Evolutionary conservation across 2,888 invertebrate species (phyloP), one percentile per base, ranked within the genome.

Genomic region (Ochropleura plecta): DNA sequence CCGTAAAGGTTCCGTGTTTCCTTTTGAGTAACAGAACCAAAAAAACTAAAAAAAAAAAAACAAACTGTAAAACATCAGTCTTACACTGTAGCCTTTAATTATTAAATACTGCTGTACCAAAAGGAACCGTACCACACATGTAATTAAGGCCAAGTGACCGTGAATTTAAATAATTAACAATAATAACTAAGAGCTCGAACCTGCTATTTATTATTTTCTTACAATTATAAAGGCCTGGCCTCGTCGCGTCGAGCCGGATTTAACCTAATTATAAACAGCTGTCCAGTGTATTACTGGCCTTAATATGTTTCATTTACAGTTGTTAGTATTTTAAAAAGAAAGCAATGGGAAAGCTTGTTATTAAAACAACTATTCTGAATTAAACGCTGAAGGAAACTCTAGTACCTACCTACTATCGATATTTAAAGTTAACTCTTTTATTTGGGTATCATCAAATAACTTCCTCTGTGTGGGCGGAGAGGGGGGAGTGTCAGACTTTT

Each of bases 91-190:
- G 40, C 76, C 8, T 46, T 18, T 42, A 51, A 64, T 57, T 70
- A 18, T 20, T 12, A 10, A 12, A 20, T 44, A 53, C 18, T 48
- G 9, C 20, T 1, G 10, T 48, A 59, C 46, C 20, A 12, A 66
- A 57, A 63, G 46, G 46, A 75, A 75, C 20, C 4, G 48, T 70
- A 30, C 20, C 46, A 44, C 18, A 62, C 44, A 63, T 44, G 16
- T 16, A 66, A 79, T 74, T 78, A 69, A 46, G 57, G 51, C 46
- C 14, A 53, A 46, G 40, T 68, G 70, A 49, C 78, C 67, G 16
- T 65, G 71, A 66, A 72, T 62, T 78, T 81, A 60, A 84, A 75
- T 83, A 70, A 84, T 86, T 73, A 70, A 77, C 16, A 53, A 73
- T 79, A 78, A 66, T 40, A 66, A 73, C 67, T 71, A 55, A 20